Base-by-base conservation (phyloP, 2,797 vertebrate species). In the Anabacerthia variegaticeps region DNA sequence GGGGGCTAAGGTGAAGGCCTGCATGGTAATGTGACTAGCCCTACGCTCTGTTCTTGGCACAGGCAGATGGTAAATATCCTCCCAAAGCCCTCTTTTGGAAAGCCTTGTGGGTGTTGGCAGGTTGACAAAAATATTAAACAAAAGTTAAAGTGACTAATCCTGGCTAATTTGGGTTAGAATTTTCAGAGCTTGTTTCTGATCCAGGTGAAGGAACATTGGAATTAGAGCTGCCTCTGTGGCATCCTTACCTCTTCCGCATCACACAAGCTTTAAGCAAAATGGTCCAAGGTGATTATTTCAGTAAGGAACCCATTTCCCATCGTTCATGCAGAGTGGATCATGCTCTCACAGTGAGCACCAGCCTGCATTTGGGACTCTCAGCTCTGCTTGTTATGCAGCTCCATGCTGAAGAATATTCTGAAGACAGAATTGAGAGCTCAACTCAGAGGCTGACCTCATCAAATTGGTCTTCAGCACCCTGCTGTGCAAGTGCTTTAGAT, bases 281-380 rank as follows among this genome's bases (percentile, higher is more conserved):
- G 5, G 14, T 12, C 26, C 12, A 7, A 10, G 14, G 51, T 1
- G 3, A 10, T 39, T 43, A 12, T 43, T 74, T 77, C 46, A 9
- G 13, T 23, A 37, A 43, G 12, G 34, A 82, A 39, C 7, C 28
- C 4, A 1, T 27, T 72, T 9, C 23, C 30, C 22, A 6, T 34
- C 0, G 0, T 32, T 36, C 4, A 2, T 17, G 39, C 4, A 22
- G 56, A 44, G 14, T 5, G 22, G 34, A 28, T 34, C 2, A 3
- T 36, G 21, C 16, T 74, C 10, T 39, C 19, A 6, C 6, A 46
- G 13, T 0, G 0, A 82, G 30, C 56, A 26, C 30, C 1, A 0
- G 36, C 52, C 32, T 65, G 26, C 21, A 3, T 44, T 28, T 58
- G 86, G 12, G 27, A 44, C 61, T n/a, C 16, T 54, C 15, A 39